These are phyloP conservation scores for Vanessa atalanta DNA, from an alignment of 1,140 invertebrate species.

Conservation along the genomic window DNA sequence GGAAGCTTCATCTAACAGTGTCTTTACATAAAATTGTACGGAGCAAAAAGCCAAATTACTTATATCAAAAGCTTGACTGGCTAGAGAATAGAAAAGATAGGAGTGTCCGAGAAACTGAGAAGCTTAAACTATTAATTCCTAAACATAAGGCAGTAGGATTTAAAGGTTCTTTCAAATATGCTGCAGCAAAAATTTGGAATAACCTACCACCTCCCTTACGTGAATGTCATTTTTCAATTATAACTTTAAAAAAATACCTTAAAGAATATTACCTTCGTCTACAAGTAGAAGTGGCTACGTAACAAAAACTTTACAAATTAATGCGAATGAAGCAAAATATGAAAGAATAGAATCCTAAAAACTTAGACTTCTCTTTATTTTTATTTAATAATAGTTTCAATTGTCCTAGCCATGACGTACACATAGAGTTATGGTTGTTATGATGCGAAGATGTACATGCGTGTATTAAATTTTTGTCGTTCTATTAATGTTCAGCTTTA, in stretches of 20 bases:
- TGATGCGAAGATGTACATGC: no score
- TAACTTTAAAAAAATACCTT: neutral
- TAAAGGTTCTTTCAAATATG: slow-evolving; percentile 21
- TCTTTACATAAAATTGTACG: slow-evolving; percentile 1
- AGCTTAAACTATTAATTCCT: slow-evolving; percentile 5
- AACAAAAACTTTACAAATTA: neutral
- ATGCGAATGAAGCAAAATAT: no score
- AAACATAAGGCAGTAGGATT: slow-evolving; percentile 18
- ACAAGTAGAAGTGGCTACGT: slow-evolving; percentile 1
- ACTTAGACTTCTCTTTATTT: neutral
- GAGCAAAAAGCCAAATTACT: neutral
- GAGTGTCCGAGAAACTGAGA: neutral
- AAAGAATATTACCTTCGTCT: neutral
- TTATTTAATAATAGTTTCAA: slow-evolving; percentile 2
- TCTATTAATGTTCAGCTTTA: no score
- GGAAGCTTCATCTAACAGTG: neutral
- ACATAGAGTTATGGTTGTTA: no score
- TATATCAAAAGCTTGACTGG: slow-evolving; percentile 10
- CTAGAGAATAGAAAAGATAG: slow-evolving; percentile 3
- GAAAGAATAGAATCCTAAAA: no score
- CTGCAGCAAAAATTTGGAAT: slow-evolving; percentile 24
- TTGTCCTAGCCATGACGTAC: slow-evolving; percentile 4
- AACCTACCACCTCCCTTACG: slow-evolving; percentile 20
- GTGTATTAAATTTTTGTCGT: no score
- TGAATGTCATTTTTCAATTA: neutral